Percentiles rank a stretch among this genome's conserved stretches.
phyloP scores from a whole-genome alignment of 2,888 invertebrate genomes.

The Mechanitis messenoides region DNA sequence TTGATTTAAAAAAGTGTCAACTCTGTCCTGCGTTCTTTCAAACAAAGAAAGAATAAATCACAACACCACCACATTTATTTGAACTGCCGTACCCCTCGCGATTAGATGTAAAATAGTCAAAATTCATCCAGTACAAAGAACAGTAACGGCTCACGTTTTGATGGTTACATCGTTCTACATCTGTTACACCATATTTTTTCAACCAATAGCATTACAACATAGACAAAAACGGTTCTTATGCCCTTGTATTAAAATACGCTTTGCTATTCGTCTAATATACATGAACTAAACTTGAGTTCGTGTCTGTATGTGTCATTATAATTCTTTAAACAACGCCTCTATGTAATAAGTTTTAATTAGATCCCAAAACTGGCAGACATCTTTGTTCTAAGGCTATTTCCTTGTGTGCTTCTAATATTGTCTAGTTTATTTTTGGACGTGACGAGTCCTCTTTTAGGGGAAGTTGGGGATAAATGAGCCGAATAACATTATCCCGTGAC shows the following conservation, averaged over 20 bases:
- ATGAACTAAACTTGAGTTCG: constrained; percentile 5
- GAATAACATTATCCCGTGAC: no score
- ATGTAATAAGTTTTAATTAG: constrained; percentile 56
- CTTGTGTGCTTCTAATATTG: constrained; percentile 13
- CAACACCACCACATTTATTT: constrained; percentile 38
- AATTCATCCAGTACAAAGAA: constrained; percentile 55
- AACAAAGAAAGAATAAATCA: constrained; percentile 75
- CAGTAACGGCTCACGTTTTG: constrained; percentile 35
- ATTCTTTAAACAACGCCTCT: constrained; percentile 36
- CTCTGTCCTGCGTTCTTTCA: constrained; percentile 54
- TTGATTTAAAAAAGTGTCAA: constrained; percentile 52
- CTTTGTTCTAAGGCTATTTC: constrained; percentile 32
- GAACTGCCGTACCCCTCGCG: constrained; percentile 43
- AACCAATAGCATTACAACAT: constrained; percentile 9
- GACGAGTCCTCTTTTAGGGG: background rate
- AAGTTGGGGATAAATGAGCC: no score
- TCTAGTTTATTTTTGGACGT: constrained; percentile 16
- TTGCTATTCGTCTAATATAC: background rate
- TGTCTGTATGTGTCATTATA: constrained; percentile 27
- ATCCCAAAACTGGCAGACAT: constrained; percentile 39
- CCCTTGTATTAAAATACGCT: constrained; percentile 14
- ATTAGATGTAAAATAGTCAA: constrained; percentile 34
- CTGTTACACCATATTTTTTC: constrained; percentile 31
- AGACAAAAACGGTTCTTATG: constrained; percentile 19
- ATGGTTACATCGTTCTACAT: constrained; percentile 38